A percentile compares a stretch with the other conserved stretches of the same genome.
Evolutionary conservation across 2,113 vertebrate genomes (phyloP).

Genomic region (Thoracochromis brauschi): DNA sequence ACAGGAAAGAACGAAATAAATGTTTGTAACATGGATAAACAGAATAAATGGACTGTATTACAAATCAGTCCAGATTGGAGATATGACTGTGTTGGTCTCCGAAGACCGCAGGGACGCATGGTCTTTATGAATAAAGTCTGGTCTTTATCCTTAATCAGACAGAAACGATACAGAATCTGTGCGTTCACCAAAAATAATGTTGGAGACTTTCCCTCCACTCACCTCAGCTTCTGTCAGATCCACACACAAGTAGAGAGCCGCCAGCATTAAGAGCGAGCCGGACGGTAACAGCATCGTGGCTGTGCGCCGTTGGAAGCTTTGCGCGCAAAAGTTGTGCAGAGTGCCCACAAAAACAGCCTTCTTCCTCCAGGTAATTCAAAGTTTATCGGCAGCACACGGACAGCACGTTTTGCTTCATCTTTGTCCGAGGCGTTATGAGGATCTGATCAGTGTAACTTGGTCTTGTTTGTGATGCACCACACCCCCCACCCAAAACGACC

Average conservation of each 20-base stretch:
- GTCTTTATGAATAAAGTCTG: background rate
- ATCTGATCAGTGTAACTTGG: slow-evolving; percentile 49
- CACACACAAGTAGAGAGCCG: slow-evolving; percentile 29
- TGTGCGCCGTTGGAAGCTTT: background rate
- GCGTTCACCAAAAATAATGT: background rate
- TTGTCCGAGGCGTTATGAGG: slow-evolving; percentile 68
- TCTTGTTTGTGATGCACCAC: slow-evolving; percentile 64
- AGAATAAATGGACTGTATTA: background rate
- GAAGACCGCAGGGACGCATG: background rate
- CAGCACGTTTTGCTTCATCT: slow-evolving; percentile 66
- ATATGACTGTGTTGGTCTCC: background rate
- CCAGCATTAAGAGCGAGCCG: slow-evolving; percentile 45
- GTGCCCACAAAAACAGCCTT: slow-evolving; percentile 11
- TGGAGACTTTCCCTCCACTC: background rate
- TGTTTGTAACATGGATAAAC: background rate
- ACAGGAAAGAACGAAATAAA: background rate
- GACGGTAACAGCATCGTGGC: slow-evolving; percentile 53
- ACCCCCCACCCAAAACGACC: slow-evolving; percentile 64
- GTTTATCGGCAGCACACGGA: slow-evolving; percentile 42
- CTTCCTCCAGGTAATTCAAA: background rate
- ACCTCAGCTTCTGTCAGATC: slow-evolving; percentile 61
- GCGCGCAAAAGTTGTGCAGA: background rate
- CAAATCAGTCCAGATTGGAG: background rate
- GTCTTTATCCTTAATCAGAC: background rate
- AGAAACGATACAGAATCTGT: background rate